Evolutionary conservation across 2,113 vertebrate species (phyloP).

Genomic region (Furnarius figulus): DNA sequence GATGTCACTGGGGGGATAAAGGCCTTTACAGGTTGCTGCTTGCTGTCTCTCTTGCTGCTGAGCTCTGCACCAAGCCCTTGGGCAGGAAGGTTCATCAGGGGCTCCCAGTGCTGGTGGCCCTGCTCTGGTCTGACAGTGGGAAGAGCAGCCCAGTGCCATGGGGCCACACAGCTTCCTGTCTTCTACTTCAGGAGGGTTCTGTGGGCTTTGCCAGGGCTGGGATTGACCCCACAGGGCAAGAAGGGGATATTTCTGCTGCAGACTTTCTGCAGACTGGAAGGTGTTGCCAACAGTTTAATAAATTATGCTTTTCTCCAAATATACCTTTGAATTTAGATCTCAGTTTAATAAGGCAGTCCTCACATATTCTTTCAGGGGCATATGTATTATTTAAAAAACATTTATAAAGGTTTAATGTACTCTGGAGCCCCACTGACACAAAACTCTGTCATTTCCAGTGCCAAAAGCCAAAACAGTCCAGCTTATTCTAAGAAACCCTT

Average conservation of each 20-base stretch:
- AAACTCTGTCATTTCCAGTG: constrained; percentile 21
- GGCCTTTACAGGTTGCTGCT: neutral
- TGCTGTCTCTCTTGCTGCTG: neutral
- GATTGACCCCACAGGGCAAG: neutral
- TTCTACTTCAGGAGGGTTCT: neutral
- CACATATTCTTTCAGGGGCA: constrained; percentile 35
- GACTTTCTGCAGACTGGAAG: neutral
- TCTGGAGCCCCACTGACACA: constrained; percentile 34
- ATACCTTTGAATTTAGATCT: constrained; percentile 36
- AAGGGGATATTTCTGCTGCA: neutral
- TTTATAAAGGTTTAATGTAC: constrained; percentile 63
- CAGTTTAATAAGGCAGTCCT: constrained; percentile 23
- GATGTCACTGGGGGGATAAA: neutral
- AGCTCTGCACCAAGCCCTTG: neutral
- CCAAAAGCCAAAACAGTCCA: constrained; percentile 16
- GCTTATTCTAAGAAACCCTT: constrained; percentile 4
- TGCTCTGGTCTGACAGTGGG: neutral
- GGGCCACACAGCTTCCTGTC: neutral
- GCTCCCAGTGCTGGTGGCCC: accelerated
- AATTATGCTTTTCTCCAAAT: neutral
- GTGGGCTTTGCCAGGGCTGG: neutral
- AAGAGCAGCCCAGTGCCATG: accelerated
- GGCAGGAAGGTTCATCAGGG: accelerated
- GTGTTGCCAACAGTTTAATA: neutral
- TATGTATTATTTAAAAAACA: constrained; percentile 61